Percentiles rank a stretch among this genome's conserved stretches.
These are phyloP conservation scores for Desmophyllum pertusum DNA, from an alignment of 92 coral and sea anemone genomes.

Conservation along the genomic window DNA sequence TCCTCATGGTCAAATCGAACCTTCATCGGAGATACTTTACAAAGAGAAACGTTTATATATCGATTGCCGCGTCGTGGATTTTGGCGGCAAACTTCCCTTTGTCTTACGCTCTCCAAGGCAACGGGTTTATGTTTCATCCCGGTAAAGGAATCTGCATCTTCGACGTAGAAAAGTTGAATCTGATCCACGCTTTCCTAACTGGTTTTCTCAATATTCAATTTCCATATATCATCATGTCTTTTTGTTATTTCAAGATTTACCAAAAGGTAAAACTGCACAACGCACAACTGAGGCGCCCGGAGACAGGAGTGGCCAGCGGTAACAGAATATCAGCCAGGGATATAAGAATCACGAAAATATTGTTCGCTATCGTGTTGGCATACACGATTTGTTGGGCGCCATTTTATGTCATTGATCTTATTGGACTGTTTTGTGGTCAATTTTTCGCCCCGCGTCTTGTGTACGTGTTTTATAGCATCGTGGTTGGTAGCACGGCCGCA, in stretches of 20 bases:
- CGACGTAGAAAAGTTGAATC: conserved; percentile 36
- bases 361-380: conserved; percentile 43
- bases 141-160: conserved; percentile 60
- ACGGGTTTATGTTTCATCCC: conserved; percentile 43
- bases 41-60: conserved; percentile 33
- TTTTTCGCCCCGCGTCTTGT: conserved; percentile 33
- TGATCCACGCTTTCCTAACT: conserved; percentile 26
- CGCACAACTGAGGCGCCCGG: conserved; percentile 9
- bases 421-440: conserved; percentile 25
- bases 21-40: conserved; percentile 56
- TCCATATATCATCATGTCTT: conserved; percentile 38
- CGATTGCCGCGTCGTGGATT: conserved; percentile 46
- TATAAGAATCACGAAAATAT: conserved; percentile 48
- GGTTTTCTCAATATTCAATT: conserved; percentile 33
- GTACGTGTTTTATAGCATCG: conserved; percentile 25
- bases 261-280: conserved; percentile 33
- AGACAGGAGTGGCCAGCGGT: conserved; percentile 1
- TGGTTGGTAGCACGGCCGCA: conserved; percentile 34
- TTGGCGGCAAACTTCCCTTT: conserved; percentile 43
- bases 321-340: conserved; percentile 34
- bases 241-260: conserved; percentile 53
- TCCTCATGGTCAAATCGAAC: conserved; percentile 54
- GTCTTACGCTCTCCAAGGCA: conserved; percentile 47
- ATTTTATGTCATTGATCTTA: conserved; percentile 27
- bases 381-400: conserved; percentile 52